Evolutionary conservation across 2,888 invertebrate genomes (phyloP), one percentile per base, ranked within the genome.

Genomic region (Ichneumoninae sp.): DNA sequence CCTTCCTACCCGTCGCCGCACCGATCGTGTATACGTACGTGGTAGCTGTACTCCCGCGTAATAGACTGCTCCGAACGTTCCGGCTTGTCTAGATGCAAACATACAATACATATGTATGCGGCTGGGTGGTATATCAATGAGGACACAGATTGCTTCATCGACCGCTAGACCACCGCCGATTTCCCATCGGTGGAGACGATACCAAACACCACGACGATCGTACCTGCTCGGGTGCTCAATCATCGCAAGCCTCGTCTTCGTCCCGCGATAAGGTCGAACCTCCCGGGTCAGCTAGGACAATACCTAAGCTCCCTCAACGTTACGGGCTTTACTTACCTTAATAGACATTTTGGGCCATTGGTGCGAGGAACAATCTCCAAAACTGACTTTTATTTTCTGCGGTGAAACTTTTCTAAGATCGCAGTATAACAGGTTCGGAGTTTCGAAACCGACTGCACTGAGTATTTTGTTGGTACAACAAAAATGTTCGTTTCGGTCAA

Each of bases 11-110:
- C 44, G 44, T 79, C 85, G 70, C 68, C 68, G 76, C 57, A 66
- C 10, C 57, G 52, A 82, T 68, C 74, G 66, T 72, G 82, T 82
- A 82, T 40, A 50, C 36, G 65, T 47, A 68, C 60, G 6, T 44
- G 62, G 72, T 70, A 19, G 72, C 50, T 47, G 62, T 71, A 47
- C 57, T 76, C 44, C 72, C 33, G 70, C 75, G 82, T 86, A 85
- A 87, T 87, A 87, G 85, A 87, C 86, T 86, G 86, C 86, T 85
- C 83, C 87, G 82, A 79, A 19, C 57, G 54, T 62, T 52, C 50
- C 78, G 75, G 78, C 75, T 71, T 62, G 79, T 79, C 71, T 72
- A 62, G 79, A 71, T 79, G 71, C 82, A 76, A 82, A 76, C 82
- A 82, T 70, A 72, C 68, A 79, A 82, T 85, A 82, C 82, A 80